A percentile compares a stretch with the other conserved stretches of the same genome.
Conservation (phyloP, 2,797 vertebrate species). For the Euphonia xanthogaster region DNA sequence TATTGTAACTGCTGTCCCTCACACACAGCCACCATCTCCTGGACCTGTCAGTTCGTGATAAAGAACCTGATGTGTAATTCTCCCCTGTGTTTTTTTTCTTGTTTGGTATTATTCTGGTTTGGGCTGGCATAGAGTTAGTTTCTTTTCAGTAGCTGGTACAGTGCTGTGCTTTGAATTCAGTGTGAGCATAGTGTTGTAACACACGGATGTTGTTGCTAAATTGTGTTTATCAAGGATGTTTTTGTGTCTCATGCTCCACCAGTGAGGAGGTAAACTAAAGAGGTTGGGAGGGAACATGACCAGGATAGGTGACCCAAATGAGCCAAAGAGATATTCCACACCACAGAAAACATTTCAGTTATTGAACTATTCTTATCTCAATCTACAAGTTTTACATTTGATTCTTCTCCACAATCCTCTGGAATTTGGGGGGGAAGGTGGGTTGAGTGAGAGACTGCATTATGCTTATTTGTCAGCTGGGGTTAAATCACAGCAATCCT, state of each 20-base stretch:
- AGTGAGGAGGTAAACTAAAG: background rate
- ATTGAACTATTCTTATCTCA: background rate
- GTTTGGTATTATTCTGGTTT: background rate
- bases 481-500: background rate
- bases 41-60: background rate
- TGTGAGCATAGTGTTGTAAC: background rate
- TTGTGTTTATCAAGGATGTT: background rate
- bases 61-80: background rate
- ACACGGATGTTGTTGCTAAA: background rate
- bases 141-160: background rate
- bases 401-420: background rate
- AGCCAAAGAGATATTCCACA: background rate
- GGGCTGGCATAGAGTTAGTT: background rate
- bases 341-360: background rate
- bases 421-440: accelerated
- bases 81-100: background rate
- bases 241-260: background rate
- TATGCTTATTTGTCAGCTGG: background rate
- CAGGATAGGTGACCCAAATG: background rate
- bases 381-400: background rate
- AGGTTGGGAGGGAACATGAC: background rate
- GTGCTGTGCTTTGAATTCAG: background rate
- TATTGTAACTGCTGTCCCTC: background rate
- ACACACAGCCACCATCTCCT: background rate
- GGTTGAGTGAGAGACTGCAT: background rate